A percentile compares a stretch with the other conserved stretches of the same genome.
phyloP scores from a whole-genome alignment of 2,797 vertebrate species.

The Morelia viridis region DNA sequence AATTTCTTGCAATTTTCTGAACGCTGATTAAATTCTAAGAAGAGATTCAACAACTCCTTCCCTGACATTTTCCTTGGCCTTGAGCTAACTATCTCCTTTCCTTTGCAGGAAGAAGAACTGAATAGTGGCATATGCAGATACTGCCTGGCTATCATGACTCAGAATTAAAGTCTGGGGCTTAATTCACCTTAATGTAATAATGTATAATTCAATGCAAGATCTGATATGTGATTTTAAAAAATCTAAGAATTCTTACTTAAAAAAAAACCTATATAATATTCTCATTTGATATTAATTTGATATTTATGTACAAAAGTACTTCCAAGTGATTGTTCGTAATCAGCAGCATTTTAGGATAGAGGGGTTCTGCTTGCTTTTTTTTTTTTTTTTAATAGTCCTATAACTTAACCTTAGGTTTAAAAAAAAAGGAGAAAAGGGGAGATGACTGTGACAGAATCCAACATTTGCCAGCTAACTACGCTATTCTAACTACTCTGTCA shows the following conservation, averaged over 20 bases:
- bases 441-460: not conserved
- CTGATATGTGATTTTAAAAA: not conserved
- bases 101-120: not conserved
- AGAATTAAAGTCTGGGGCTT: not conserved
- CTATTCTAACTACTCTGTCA: not conserved
- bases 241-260: not conserved
- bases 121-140: not conserved
- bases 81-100: not conserved
- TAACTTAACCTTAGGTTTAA: not conserved
- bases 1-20: not conserved
- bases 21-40: not conserved
- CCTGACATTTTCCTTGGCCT: not conserved
- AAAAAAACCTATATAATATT: not conserved
- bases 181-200: not conserved
- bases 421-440: not conserved
- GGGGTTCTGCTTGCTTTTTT: not conserved
- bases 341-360: not conserved
- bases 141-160: not conserved
- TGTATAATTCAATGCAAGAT: not conserved
- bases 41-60: not conserved
- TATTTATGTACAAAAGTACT: not conserved
- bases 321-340: not conserved
- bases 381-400: not conserved
- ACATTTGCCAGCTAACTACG: not conserved
- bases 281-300: not conserved